phyloP scores from a whole-genome alignment of 2,797 vertebrate genomes.

The Microctenopoma stevenorrisi region DNA sequence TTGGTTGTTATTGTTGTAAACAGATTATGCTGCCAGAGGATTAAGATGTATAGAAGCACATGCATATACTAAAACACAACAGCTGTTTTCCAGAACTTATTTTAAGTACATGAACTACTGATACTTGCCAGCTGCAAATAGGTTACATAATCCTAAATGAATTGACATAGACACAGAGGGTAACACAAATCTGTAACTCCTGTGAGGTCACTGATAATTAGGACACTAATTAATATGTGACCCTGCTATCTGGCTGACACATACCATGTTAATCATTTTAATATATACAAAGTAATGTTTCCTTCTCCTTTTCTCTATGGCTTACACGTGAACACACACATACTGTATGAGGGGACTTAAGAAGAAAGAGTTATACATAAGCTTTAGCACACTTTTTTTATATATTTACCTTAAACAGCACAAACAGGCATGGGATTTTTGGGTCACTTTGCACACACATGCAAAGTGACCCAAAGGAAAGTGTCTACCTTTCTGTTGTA shows the following conservation, averaged over 20 bases:
- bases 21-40: slow-evolving; percentile 5
- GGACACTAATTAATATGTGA: slow-evolving; percentile 65
- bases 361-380: neutral
- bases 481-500: slow-evolving; percentile 21
- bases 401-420: slow-evolving; percentile 6
- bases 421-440: slow-evolving; percentile 35
- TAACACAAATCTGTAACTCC: slow-evolving; percentile 42
- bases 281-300: slow-evolving; percentile 29
- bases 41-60: slow-evolving; percentile 20
- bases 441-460: slow-evolving; percentile 33
- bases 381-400: slow-evolving; percentile 19
- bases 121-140: slow-evolving; percentile 50
- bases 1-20: neutral
- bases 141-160: slow-evolving; percentile 48
- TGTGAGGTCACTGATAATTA: slow-evolving; percentile 63
- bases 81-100: slow-evolving; percentile 35
- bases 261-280: slow-evolving; percentile 42
- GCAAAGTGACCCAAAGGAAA: neutral
- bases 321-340: neutral
- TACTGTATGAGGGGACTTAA: neutral
- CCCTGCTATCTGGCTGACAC: slow-evolving; percentile 57
- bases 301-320: neutral
- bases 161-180: slow-evolving; percentile 44
- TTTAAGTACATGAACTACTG: slow-evolving; percentile 39
- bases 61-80: slow-evolving; percentile 22